Conservation (phyloP, 2,888 invertebrate genomes). For the Polietes domitor region DNA sequence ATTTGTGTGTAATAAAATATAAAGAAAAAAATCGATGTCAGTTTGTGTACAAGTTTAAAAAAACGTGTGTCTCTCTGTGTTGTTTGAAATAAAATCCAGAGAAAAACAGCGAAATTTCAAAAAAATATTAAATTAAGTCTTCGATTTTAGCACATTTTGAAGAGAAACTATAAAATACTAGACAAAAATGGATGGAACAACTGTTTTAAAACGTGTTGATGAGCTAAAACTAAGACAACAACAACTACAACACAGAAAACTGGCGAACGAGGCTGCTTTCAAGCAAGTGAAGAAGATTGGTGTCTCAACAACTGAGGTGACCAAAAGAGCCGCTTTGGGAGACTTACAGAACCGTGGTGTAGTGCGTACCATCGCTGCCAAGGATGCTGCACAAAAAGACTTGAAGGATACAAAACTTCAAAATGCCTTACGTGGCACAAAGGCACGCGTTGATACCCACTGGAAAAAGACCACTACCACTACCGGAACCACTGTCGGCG, state of each 20-base stretch:
- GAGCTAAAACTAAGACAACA: conserved; percentile 44
- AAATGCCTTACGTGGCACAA: conserved; percentile 76
- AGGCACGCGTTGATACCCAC: conserved; percentile 79
- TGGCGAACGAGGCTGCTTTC: conserved; percentile 74
- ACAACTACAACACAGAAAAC: not conserved
- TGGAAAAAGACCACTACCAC: conserved; percentile 75
- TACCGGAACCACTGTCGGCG: not conserved
- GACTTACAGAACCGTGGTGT: conserved; percentile 82
- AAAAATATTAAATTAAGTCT: conserved; percentile 14
- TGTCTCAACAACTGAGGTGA: conserved; percentile 70
- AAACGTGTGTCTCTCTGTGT: not conserved
- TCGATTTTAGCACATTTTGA: too few relatives aligned
- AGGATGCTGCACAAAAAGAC: conserved; percentile 76
- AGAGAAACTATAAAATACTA: conserved; percentile 29
- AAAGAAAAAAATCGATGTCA: conserved; percentile 43
- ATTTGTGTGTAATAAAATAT: not conserved
- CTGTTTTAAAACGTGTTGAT: conserved; percentile 70
- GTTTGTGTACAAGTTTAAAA: conserved; percentile 31
- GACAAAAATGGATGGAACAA: conserved; percentile 73
- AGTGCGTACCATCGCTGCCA: conserved; percentile 72
- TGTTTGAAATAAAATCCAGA: too few relatives aligned
- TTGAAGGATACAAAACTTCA: conserved; percentile 74
- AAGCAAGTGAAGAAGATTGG: conserved; percentile 76
- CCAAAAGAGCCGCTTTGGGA: conserved; percentile 81
- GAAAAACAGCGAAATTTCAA: not conserved